A percentile compares a stretch with the other conserved stretches of the same genome.
Evolutionary conservation across 2,888 invertebrate genomes (phyloP).

Genomic region (Brachyptera risi): DNA sequence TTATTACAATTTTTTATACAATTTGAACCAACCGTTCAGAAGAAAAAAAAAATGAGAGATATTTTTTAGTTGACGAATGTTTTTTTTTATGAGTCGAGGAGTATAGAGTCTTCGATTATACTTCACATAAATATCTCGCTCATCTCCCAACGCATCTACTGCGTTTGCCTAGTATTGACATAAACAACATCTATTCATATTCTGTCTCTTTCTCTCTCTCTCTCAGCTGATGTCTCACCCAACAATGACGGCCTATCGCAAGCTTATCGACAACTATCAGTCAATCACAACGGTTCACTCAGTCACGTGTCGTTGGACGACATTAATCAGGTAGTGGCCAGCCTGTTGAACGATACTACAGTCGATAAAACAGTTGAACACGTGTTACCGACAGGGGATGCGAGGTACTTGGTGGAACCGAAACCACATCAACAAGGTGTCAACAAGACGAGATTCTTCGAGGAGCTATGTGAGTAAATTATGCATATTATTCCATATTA

Average conservation of each 20-base stretch:
- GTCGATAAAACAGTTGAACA: neutral
- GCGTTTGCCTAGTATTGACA: too few species aligned
- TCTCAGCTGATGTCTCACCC: neutral
- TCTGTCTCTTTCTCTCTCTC: too few species aligned
- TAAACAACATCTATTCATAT: too few species aligned
- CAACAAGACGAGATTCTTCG: slow-evolving; percentile 31
- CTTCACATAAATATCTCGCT: too few species aligned
- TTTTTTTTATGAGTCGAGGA: too few species aligned
- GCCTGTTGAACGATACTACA: neutral
- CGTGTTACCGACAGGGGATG: neutral
- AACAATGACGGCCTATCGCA: neutral
- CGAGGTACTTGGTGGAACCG: slow-evolving; percentile 1
- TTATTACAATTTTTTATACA: too few species aligned
- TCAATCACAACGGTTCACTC: neutral
- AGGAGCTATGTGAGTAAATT: slow-evolving; percentile 30
- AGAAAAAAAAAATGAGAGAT: too few species aligned
- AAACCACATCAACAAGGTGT: neutral
- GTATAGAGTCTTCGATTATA: too few species aligned
- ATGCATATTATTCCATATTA: too few species aligned
- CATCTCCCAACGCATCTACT: too few species aligned
- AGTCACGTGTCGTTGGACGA: slow-evolving; percentile 8
- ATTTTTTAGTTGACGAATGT: neutral
- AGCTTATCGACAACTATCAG: slow-evolving; percentile 5
- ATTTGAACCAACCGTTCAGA: too few species aligned
- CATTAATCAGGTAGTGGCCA: slow-evolving; percentile 1